phyloP scores from a whole-genome alignment of 2,888 invertebrate species.

The Congeria kusceri region DNA sequence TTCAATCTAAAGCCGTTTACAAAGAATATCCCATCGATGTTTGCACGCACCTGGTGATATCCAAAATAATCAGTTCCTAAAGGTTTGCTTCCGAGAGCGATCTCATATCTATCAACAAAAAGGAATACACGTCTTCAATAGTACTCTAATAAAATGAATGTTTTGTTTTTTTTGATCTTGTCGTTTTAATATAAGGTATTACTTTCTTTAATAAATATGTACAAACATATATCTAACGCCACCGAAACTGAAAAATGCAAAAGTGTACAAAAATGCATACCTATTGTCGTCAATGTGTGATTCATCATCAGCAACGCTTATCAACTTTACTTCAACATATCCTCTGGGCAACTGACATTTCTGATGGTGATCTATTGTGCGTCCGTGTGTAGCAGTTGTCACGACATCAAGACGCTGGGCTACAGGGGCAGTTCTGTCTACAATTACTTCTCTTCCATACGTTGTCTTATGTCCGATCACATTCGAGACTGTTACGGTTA shows the following conservation, averaged over 20 bases:
- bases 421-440: conserved; percentile 62
- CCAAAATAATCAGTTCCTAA: conserved; percentile 32
- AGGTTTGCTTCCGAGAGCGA: conserved; percentile 31
- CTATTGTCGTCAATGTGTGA: conserved; percentile 56
- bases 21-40: conserved; percentile 13
- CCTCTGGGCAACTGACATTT: conserved; percentile 65
- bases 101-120: conserved; percentile 29
- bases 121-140: background rate
- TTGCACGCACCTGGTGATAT: conserved; percentile 4
- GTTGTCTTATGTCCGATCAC: conserved; percentile 41
- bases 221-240: no score
- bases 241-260: no score
- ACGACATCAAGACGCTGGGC: conserved; percentile 52
- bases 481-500: conserved; percentile 54
- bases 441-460: conserved; percentile 43
- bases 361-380: conserved; percentile 18
- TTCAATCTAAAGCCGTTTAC: conserved; percentile 18
- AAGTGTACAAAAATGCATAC: conserved; percentile 15
- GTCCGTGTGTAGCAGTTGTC: conserved; percentile 36
- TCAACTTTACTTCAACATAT: conserved; percentile 54
- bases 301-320: conserved; percentile 56
- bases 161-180: no score
- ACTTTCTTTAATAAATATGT: no score
- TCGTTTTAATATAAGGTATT: no score
- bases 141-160: background rate